Conservation (phyloP, 2,113 vertebrate genomes). For the Rhinolophus sinicus region DNA sequence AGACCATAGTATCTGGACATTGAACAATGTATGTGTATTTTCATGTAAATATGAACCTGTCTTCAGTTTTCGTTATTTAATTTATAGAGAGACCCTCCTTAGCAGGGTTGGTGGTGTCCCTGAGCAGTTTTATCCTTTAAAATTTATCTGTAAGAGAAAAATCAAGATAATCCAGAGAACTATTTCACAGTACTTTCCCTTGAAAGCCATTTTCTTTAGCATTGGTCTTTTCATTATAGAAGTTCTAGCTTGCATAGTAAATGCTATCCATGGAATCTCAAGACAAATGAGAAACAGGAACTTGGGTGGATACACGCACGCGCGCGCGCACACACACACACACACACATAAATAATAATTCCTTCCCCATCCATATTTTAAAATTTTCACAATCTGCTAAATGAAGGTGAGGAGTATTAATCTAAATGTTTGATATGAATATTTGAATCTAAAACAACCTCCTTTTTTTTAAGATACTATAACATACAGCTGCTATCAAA, state of each 20-base stretch:
- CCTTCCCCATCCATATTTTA: neutral
- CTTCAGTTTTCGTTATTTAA: neutral
- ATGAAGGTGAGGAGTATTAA: neutral
- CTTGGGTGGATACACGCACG: neutral
- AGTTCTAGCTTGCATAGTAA: neutral
- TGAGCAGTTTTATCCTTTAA: neutral
- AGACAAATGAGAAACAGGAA: neutral
- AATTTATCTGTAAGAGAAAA: conserved; percentile 28
- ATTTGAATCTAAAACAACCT: neutral
- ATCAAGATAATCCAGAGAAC: neutral
- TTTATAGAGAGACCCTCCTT: neutral
- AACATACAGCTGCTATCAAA: neutral
- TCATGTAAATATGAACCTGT: neutral
- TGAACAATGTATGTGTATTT: neutral
- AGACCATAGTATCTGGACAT: neutral
- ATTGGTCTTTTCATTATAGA: neutral
- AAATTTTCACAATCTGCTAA: neutral
- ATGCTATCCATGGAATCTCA: neutral
- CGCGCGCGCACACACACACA: no score
- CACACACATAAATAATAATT: neutral
- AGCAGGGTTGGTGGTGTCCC: neutral
- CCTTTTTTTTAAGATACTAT: neutral
- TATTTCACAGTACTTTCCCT: neutral
- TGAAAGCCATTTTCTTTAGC: neutral
- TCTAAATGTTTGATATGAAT: neutral